Evolutionary conservation across 2,113 vertebrate genomes (phyloP), one percentile per base, ranked within the genome.

Genomic region (Murina feae): DNA sequence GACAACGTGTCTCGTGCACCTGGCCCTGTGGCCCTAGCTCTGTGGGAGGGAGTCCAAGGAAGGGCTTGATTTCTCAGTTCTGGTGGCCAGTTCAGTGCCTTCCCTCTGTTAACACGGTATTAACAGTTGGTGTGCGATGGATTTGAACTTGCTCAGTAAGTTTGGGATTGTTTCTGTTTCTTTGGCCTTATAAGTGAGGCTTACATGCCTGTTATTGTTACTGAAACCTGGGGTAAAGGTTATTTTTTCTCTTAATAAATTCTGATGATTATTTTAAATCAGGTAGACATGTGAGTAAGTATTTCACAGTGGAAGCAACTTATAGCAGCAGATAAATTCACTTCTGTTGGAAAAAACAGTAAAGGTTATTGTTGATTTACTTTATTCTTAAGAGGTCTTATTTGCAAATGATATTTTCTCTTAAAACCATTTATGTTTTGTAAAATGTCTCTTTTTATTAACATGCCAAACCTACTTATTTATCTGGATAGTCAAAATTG

Each of bases 1-100:
- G 97, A 98, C 93, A 96, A 23, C 95, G 79, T 96, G 93, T 95
- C 88, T 97, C 87, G 86, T 97, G 51, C 86, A 76, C 0, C 28
- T 91, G 93, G 80, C 88, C 4, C 1, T 91, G 76, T 94, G 83
- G 0, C 53, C 49, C 30, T 89, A 88, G 49, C 84, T 68, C 17
- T 13, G 6, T 42, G 49, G 44, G 6, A 55, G 44, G 49, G 42
- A 92, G 69, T 80, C 17, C 44, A 21, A 69, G 63, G 83, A 28
- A 69, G 55, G 87, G 68, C 89, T 96, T 93, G 65, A 23, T 74
- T 90, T 81, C 76, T 93, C 66, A 71, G 23, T 89, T 85, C 89
- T 90, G 92, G 88, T 71, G 35, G 30, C 28, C 90, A 83, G 28
- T 76, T 20, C 3, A 32, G 37, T 95, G 92, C 91, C 81, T 78